phyloP scores from a whole-genome alignment of 2,113 vertebrate species.

The Xyliphius kryptos region DNA sequence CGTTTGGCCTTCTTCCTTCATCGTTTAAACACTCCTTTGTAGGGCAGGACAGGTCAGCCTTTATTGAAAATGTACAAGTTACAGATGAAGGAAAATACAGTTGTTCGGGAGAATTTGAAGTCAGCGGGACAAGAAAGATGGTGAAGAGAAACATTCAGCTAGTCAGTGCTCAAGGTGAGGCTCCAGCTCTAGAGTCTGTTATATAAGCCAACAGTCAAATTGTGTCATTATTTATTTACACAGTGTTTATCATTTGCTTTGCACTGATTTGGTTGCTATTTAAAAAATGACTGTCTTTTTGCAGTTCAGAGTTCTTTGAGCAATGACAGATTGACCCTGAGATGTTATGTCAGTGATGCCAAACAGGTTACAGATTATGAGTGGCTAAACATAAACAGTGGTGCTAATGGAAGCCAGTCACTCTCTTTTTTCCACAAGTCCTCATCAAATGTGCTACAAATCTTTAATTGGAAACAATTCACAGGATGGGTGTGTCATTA shows the following conservation, averaged over 20 bases:
- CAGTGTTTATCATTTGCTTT: too few species aligned
- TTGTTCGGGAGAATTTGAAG: slow-evolving; percentile 46
- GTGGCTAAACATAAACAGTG: slow-evolving; percentile 52
- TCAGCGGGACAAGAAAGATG: background rate
- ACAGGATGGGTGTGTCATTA: slow-evolving; percentile 56
- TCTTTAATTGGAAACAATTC: slow-evolving; percentile 32
- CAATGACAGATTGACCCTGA: slow-evolving; percentile 40
- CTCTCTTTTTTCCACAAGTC: slow-evolving; percentile 33
- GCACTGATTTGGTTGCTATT: too few species aligned
- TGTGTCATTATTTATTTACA: too few species aligned
- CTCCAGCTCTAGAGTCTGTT: background rate
- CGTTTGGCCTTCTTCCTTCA: background rate
- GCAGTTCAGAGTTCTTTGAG: slow-evolving; percentile 47
- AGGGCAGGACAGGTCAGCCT: slow-evolving; percentile 42
- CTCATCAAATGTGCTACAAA: slow-evolving; percentile 32
- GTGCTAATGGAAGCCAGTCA: slow-evolving; percentile 40
- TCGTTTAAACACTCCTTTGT: slow-evolving; percentile 14
- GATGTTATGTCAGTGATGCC: slow-evolving; percentile 52
- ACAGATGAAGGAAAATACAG: slow-evolving; percentile 55
- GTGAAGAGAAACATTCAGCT: slow-evolving; percentile 52
- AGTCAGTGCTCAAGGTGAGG: slow-evolving; percentile 56
- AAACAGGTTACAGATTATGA: slow-evolving; percentile 51
- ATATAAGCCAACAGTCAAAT: too few species aligned
- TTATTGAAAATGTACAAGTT: slow-evolving; percentile 43
- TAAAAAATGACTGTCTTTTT: background rate